Evolutionary conservation across 2,888 invertebrate species (phyloP).

Genomic region (Drosophila koepferae): DNA sequence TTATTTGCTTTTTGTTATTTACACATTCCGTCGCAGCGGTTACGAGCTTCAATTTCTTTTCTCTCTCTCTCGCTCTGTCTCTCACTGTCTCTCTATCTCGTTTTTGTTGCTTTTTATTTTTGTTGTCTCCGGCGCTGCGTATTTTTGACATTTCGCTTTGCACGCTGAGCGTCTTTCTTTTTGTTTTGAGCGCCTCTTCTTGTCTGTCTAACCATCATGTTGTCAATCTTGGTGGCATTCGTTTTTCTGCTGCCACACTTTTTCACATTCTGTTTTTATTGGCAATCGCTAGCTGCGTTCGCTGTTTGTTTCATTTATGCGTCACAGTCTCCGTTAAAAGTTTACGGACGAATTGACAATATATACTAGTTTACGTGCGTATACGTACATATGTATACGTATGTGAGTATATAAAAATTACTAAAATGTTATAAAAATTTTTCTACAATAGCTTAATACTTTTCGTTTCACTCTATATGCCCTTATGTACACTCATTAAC

Average conservation of each 20-base stretch:
- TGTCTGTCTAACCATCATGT: slow-evolving; percentile 81
- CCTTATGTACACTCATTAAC: too few relatives aligned
- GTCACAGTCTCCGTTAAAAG: slow-evolving; percentile 37
- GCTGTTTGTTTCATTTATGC: slow-evolving; percentile 30
- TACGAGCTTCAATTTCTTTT: slow-evolving; percentile 53
- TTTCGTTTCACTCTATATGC: too few relatives aligned
- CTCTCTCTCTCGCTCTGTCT: slow-evolving; percentile 4
- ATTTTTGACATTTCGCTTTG: slow-evolving; percentile 83
- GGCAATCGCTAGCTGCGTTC: slow-evolving; percentile 43
- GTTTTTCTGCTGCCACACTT: slow-evolving; percentile 61
- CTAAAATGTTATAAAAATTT: not conserved
- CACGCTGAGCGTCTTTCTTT: slow-evolving; percentile 69
- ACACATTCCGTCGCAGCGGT: slow-evolving; percentile 68
- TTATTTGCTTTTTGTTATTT: slow-evolving; percentile 82
- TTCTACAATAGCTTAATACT: too few relatives aligned
- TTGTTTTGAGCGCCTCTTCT: slow-evolving; percentile 70
- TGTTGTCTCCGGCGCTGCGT: slow-evolving; percentile 52
- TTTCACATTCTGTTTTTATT: slow-evolving; percentile 52
- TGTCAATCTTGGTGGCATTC: slow-evolving; percentile 83
- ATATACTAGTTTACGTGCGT: not conserved
- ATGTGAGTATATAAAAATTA: not conserved
- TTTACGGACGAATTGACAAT: slow-evolving; percentile 21
- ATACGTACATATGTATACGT: too few relatives aligned
- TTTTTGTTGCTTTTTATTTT: slow-evolving; percentile 20
- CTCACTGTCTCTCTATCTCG: not conserved